These are phyloP conservation scores for Synodontis membranacea DNA, from an alignment of 2,113 vertebrate genomes.

Conservation along the genomic window DNA sequence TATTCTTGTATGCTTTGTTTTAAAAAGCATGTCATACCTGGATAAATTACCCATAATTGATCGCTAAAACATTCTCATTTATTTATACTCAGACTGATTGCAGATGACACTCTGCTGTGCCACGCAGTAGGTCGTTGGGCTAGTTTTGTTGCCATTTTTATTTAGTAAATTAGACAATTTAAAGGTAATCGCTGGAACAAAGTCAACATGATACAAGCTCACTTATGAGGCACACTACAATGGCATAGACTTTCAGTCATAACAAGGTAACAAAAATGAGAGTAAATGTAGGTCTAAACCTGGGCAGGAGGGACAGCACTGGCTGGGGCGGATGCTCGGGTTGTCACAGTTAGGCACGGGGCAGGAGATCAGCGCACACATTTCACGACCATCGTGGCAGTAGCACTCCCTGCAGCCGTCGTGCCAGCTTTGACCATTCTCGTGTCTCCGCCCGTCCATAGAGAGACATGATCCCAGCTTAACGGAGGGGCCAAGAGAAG, in stretches of 20 bases:
- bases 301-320: constrained; percentile 86
- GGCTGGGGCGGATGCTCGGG: constrained; percentile 81
- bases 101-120: background rate
- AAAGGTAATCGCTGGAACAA: background rate
- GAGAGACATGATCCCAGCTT: constrained; percentile 82
- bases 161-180: background rate
- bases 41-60: background rate
- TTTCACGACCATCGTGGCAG: constrained; percentile 84
- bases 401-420: constrained; percentile 89
- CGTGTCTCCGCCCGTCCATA: constrained; percentile 84
- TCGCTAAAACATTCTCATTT: background rate
- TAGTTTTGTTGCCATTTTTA: background rate
- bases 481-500: constrained; percentile 73
- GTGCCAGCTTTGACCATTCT: constrained; percentile 86
- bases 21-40: background rate
- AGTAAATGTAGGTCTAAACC: constrained; percentile 60
- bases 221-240: background rate
- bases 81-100: background rate
- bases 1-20: background rate
- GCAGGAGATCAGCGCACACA: constrained; percentile 89
- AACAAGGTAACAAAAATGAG: background rate
- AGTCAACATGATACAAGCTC: background rate
- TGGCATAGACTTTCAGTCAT: background rate
- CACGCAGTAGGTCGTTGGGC: background rate
- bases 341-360: constrained; percentile 82